Evolutionary conservation across 2,888 invertebrate species (phyloP), one percentile per base, ranked within the genome.

Genomic region (Tachina fera): DNA sequence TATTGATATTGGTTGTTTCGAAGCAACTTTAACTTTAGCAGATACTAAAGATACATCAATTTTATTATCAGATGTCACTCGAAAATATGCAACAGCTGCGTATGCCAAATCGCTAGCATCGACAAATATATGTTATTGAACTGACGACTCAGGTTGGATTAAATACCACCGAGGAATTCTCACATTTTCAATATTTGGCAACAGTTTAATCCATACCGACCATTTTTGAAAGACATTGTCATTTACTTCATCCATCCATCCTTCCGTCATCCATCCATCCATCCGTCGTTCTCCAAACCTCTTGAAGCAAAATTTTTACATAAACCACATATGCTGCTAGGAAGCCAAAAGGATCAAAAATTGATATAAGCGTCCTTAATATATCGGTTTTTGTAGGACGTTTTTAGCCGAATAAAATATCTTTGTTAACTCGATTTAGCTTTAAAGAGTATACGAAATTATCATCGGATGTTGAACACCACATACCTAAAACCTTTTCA

Each of bases 1-100:
- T 11, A 19, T 63, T 43, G 63, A 63, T n/a, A 63, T 8, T 41
- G 63, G 43, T 63, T 61, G 61, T 16, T 61, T 61, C 41, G 61
- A 43, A 8, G 39, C 14, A 14, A 16, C 53, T 19, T 53, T 53
- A 3, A 10, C 19, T 19, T 53, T 19, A 11, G 56, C 47, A 47
- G 13, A 14, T 19, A 61, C n/a, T n/a, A n/a, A n/a, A n/a, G n/a
- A n/a, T n/a, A n/a, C n/a, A n/a, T n/a, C n/a, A n/a, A n/a, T n/a
- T n/a, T n/a, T n/a, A n/a, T n/a, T n/a, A n/a, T n/a, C n/a, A n/a
- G n/a, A n/a, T n/a, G n/a, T n/a, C n/a, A n/a, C 43, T 61, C 14
- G 47, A 13, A 49, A 49, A 49, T 49, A 49, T 13, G 47, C 14
- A 58, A 49, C 47, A 49, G 11, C 47, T 49, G 47, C 11, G 11